phyloP scores from a whole-genome alignment of 2,113 vertebrate genomes.

The Sceloporus undulatus region DNA sequence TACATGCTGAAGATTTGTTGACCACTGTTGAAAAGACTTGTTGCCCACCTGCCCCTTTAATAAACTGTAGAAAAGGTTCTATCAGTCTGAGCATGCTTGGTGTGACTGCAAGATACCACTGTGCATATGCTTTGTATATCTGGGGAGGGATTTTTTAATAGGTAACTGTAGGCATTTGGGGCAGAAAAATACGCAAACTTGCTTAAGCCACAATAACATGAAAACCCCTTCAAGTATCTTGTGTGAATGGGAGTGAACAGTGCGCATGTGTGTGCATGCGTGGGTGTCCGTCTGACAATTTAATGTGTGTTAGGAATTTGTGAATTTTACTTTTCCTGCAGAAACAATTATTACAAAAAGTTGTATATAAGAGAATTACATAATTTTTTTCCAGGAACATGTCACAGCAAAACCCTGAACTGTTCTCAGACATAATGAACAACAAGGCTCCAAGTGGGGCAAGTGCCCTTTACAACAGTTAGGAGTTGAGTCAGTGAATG shows the following conservation, averaged over 20 bases:
- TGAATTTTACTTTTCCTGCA: slow-evolving; percentile 62
- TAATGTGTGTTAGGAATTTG: slow-evolving; percentile 72
- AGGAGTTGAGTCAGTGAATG: slow-evolving; percentile 57
- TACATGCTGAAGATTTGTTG: slow-evolving; percentile 70
- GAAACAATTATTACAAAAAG: slow-evolving; percentile 77
- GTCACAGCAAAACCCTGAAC: slow-evolving; percentile 74
- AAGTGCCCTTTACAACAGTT: slow-evolving; percentile 12
- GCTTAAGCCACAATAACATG: slow-evolving; percentile 75
- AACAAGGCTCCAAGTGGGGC: slow-evolving; percentile 57
- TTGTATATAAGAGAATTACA: slow-evolving; percentile 84
- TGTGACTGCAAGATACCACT: slow-evolving; percentile 72
- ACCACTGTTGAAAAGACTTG: slow-evolving; percentile 62
- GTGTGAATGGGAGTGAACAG: slow-evolving; percentile 69
- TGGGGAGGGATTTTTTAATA: slow-evolving; percentile 78
- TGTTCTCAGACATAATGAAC: slow-evolving; percentile 50
- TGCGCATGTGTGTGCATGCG: slow-evolving; percentile 57
- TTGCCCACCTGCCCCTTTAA: slow-evolving; percentile 69
- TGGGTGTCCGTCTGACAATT: slow-evolving; percentile 64
- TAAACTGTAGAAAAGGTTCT: slow-evolving; percentile 63
- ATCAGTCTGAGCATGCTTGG: slow-evolving; percentile 72
- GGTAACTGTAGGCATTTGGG: slow-evolving; percentile 64
- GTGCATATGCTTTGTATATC: slow-evolving; percentile 80
- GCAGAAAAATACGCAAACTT: slow-evolving; percentile 70
- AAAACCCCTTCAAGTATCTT: slow-evolving; percentile 71
- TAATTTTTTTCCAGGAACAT: slow-evolving; percentile 74